A percentile compares a stretch with the other conserved stretches of the same genome.
These are phyloP conservation scores for Megaceryle alcyon DNA, from an alignment of 2,797 vertebrate species.

Conservation along the genomic window DNA sequence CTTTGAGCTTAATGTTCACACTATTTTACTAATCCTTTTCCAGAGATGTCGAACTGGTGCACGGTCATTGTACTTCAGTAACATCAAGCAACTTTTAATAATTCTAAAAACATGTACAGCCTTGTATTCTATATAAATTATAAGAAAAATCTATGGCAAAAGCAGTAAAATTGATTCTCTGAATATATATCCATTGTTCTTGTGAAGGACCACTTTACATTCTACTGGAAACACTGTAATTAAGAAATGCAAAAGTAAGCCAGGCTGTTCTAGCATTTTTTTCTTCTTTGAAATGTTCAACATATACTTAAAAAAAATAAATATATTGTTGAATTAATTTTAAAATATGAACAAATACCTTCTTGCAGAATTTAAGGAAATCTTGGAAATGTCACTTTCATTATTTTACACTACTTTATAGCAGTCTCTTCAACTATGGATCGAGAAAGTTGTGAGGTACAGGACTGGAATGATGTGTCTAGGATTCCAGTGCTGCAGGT, in stretches of 20 bases:
- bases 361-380: background rate
- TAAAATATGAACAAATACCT: background rate
- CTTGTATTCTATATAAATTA: background rate
- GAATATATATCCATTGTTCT: background rate
- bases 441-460: background rate
- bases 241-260: constrained; percentile 48
- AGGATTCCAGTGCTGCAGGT: background rate
- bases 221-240: background rate
- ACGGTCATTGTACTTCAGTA: background rate
- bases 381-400: background rate
- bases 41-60: background rate
- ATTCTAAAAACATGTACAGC: background rate
- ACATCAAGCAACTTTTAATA: background rate
- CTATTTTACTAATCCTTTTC: background rate
- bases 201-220: constrained; percentile 37
- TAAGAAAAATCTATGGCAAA: background rate
- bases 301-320: background rate
- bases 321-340: background rate
- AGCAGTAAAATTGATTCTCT: background rate
- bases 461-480: background rate
- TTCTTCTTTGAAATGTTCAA: background rate
- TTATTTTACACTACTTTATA: background rate
- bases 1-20: background rate
- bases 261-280: background rate
- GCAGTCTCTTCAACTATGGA: background rate